These are phyloP conservation scores for Hassar affinis DNA, from an alignment of 2,113 vertebrate genomes.

Conservation along the genomic window DNA sequence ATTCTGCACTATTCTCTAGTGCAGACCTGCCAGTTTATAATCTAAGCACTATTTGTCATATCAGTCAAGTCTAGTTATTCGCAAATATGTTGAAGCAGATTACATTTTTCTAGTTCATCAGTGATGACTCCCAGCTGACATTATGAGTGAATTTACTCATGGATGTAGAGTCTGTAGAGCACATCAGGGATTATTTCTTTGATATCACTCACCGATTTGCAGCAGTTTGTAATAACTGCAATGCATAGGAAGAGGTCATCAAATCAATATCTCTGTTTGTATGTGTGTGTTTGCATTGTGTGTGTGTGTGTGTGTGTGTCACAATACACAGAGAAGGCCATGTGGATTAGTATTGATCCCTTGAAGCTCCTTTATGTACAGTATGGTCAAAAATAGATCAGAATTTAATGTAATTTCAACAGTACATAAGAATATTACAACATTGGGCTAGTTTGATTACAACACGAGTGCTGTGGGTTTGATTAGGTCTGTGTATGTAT, in stretches of 20 bases:
- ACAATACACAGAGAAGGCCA: neutral
- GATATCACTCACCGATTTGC: constrained; percentile 1
- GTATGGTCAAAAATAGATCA: neutral
- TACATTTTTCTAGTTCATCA: constrained; percentile 12
- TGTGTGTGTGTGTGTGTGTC: neutral
- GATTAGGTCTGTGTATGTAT: neutral
- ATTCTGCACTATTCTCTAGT: neutral
- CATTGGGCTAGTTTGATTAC: neutral
- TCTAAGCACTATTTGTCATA: neutral
- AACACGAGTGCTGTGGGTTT: neutral
- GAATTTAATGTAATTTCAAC: neutral
- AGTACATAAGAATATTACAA: neutral
- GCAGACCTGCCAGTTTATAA: neutral
- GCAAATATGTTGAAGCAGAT: neutral
- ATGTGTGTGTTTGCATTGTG: neutral
- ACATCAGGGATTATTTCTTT: neutral
- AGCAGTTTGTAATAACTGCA: neutral
- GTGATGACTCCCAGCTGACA: constrained; percentile 6
- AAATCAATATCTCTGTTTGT: constrained; percentile 10
- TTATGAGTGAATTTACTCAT: neutral
- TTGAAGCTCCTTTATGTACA: neutral
- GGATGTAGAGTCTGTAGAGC: neutral
- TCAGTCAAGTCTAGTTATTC: neutral
- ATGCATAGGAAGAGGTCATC: neutral
- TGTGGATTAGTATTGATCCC: neutral